phyloP scores from a whole-genome alignment of 2,113 vertebrate genomes.

The Indicator indicator region DNA sequence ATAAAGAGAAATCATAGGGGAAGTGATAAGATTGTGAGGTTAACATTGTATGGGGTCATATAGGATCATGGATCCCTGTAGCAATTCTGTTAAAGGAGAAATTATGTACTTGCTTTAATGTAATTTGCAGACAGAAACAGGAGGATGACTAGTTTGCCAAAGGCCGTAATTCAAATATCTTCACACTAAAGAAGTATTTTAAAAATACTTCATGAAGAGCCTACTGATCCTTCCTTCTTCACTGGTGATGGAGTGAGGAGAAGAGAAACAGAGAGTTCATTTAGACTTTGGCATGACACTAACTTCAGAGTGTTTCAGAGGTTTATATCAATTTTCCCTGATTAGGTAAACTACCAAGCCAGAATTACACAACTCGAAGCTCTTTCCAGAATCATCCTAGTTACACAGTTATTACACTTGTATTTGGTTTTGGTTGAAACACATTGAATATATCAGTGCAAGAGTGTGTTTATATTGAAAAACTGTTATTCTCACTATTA shows the following conservation, averaged over 20 bases:
- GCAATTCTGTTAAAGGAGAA: not conserved
- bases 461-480: not conserved
- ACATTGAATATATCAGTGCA: not conserved
- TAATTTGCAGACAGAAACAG: not conserved
- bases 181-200: not conserved
- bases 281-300: not conserved
- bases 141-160: not conserved
- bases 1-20: not conserved
- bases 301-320: not conserved
- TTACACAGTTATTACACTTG: not conserved
- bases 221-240: not conserved
- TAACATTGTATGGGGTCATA: not conserved
- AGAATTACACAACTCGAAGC: not conserved
- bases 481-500: not conserved
- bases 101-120: not conserved
- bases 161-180: not conserved
- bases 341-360: not conserved
- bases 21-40: not conserved
- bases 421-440: not conserved
- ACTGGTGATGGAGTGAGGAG: not conserved
- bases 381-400: not conserved
- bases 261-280: not conserved
- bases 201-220: not conserved
- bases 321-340: not conserved
- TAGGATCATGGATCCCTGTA: not conserved